Percentiles rank a stretch among this genome's conserved stretches.
Conservation (phyloP, 2,113 vertebrate species). For the Spea multiplicata region DNA sequence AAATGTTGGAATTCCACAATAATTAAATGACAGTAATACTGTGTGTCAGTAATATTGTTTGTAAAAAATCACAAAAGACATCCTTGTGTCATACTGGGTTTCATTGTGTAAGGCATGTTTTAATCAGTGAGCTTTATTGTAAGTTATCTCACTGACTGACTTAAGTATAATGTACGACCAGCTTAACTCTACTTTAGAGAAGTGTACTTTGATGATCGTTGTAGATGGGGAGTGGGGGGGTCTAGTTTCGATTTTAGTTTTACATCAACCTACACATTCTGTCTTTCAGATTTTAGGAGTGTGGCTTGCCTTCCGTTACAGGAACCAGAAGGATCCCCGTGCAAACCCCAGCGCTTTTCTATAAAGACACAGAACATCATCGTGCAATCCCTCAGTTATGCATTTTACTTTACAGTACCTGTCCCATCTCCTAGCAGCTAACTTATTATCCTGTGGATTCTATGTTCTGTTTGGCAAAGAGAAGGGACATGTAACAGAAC, state of each 20-base stretch:
- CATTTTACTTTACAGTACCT: slow-evolving; percentile 14
- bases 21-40: too few relatives aligned
- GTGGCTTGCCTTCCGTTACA: slow-evolving; percentile 88
- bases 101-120: too few relatives aligned
- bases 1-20: too few relatives aligned
- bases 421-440: slow-evolving; percentile 38
- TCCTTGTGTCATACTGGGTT: too few relatives aligned
- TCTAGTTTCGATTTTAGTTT: too few relatives aligned
- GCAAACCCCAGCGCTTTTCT: slow-evolving; percentile 92
- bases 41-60: too few relatives aligned
- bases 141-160: too few relatives aligned
- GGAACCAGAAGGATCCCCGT: slow-evolving; percentile 90
- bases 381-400: slow-evolving; percentile 19
- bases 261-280: background rate
- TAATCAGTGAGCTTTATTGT: too few relatives aligned
- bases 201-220: too few relatives aligned
- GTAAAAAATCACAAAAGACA: too few relatives aligned
- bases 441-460: slow-evolving; percentile 9
- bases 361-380: slow-evolving; percentile 60
- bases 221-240: background rate
- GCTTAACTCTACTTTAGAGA: too few relatives aligned
- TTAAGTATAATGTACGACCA: too few relatives aligned
- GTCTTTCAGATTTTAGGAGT: slow-evolving; percentile 81
- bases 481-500: slow-evolving; percentile 39
- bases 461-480: background rate